Evolutionary conservation across 2,888 invertebrate species (phyloP), one percentile per base, ranked within the genome.

Genomic region (Phyllotreta striolata): DNA sequence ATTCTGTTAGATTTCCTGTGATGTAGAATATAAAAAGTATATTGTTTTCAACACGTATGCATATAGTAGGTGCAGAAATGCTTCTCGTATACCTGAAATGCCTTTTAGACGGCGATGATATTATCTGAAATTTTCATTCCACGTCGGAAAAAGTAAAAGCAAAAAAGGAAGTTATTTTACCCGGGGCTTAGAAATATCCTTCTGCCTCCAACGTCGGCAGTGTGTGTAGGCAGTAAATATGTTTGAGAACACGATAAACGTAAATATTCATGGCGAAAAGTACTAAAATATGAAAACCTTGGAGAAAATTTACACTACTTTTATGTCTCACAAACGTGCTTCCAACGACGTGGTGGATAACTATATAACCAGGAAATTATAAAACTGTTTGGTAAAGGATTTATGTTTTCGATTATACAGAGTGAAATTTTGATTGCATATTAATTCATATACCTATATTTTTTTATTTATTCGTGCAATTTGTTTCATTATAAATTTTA

Each of bases 231-330:
- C 46, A 63, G 56, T 66, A 66, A 66, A 68, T 64, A 55, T 60
- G 63, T 62, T 57, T 62, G 63, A 67, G 65, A 66, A 64, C 65
- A 65, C 63, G 63, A 65, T 73, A 72, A 70, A 72, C 71, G 72
- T 74, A 73, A 76, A 76, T 76, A 76, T 75, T 75, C 73, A 76
- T 70, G 64, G 66, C 60, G 62, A 59, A 63, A 65, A 68, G 73
- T 69, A 74, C 72, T 77, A 75, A 77, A 77, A 77, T 75, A 76
- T 73, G 74, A 73, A 77, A 77, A 75, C 75, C 74, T 74, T 75
- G 73, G 69, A 71, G 72, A 67, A 75, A 72, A 72, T 74, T 73
- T 71, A 71, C 72, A 69, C 69, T 68, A 74, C 63, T 74, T 76
- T 77, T 76, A 77, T 75, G 76, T 67, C 59, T 52, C 66, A 46